Percentiles rank a stretch among this genome's conserved stretches.
Conservation (phyloP, 2,113 vertebrate species). For the Parus major region DNA sequence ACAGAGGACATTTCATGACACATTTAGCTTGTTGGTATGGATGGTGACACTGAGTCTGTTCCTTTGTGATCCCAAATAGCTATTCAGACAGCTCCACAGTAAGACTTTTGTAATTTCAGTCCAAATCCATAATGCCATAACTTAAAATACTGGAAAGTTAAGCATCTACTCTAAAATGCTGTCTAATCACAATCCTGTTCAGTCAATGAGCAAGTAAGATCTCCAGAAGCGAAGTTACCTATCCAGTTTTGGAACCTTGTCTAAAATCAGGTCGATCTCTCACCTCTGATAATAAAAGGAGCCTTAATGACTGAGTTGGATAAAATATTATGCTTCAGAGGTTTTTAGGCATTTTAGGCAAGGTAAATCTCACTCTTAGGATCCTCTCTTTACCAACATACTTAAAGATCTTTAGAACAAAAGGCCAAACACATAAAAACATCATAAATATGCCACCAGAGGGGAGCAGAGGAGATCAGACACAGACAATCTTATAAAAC, state of each 20-base stretch:
- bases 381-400: background rate
- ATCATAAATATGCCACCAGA: background rate
- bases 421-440: background rate
- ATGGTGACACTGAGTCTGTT: background rate
- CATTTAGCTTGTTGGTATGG: background rate
- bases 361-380: background rate
- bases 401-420: background rate
- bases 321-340: background rate
- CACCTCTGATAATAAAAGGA: background rate
- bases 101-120: background rate
- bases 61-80: background rate
- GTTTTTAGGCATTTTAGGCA: background rate
- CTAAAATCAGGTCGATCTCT: background rate
- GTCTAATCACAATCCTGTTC: background rate
- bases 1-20: background rate
- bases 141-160: background rate
- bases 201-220: background rate
- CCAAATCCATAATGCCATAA: background rate
- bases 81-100: background rate
- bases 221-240: background rate
- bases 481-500: background rate
- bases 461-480: background rate
- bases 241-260: background rate
- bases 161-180: background rate
- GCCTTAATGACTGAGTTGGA: background rate